Evolutionary conservation across 2,888 invertebrate genomes (phyloP).

Genomic region (Latheticus oryzae): DNA sequence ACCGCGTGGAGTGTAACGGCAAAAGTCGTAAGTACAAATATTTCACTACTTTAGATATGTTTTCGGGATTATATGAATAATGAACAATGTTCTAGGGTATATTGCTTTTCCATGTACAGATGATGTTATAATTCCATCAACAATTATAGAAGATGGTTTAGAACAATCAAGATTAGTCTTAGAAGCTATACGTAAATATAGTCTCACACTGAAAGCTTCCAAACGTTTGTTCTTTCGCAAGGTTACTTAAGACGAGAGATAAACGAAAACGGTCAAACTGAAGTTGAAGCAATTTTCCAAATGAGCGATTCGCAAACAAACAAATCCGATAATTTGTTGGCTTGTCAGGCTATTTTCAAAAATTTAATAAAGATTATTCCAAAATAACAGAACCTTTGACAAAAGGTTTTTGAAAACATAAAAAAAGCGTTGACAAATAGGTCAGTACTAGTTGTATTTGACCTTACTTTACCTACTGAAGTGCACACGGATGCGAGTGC

Average conservation of each 20-base stretch:
- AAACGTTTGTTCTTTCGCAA: slow-evolving; percentile 46
- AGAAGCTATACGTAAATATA: slow-evolving; percentile 25
- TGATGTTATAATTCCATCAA: slow-evolving; percentile 43
- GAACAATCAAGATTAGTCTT: slow-evolving; percentile 30
- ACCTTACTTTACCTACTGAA: slow-evolving; percentile 45
- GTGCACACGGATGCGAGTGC: slow-evolving; percentile 53
- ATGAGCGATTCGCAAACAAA: slow-evolving; percentile 39
- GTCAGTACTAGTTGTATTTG: slow-evolving; percentile 52
- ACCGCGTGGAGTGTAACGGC: slow-evolving; percentile 1
- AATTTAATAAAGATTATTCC: slow-evolving; percentile 42
- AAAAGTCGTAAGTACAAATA: slow-evolving; percentile 8
- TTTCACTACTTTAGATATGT: slow-evolving; percentile 18
- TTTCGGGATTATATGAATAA: slow-evolving; percentile 36
- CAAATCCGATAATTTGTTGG: slow-evolving; percentile 47
- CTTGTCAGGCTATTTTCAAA: slow-evolving; percentile 44
- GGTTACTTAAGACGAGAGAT: slow-evolving; percentile 47
- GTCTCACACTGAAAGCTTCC: slow-evolving; percentile 44
- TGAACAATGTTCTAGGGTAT: slow-evolving; percentile 18
- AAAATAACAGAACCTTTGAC: slow-evolving; percentile 41
- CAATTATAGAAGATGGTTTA: slow-evolving; percentile 36
- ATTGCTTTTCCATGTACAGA: slow-evolving; percentile 43
- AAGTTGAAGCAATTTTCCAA: slow-evolving; percentile 40
- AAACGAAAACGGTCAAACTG: slow-evolving; percentile 43
- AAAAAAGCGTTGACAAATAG: slow-evolving; percentile 18
- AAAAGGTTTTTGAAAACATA: slow-evolving; percentile 35